phyloP scores from a whole-genome alignment of 1,140 invertebrate genomes.

The Holotrichia oblita region DNA sequence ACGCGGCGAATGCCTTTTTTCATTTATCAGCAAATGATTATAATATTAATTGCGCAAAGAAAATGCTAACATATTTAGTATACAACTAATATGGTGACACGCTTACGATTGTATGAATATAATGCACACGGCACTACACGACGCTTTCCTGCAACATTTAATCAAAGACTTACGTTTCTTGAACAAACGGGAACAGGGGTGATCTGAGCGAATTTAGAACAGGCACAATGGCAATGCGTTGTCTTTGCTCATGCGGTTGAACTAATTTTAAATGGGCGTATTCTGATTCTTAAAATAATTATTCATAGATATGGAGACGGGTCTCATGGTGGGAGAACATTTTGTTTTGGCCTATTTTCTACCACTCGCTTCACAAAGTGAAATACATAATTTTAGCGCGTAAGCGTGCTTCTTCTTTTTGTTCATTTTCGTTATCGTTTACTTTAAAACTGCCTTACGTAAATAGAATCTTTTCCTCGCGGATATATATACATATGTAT shows the following conservation, averaged over 20 bases:
- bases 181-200: background rate
- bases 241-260: slow-evolving; percentile 16
- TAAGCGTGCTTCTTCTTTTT: background rate
- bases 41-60: background rate
- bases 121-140: slow-evolving; percentile 31
- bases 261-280: slow-evolving; percentile 35
- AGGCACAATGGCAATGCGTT: background rate
- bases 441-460: background rate
- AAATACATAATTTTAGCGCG: slow-evolving; percentile 23
- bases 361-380: background rate
- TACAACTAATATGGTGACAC: slow-evolving; percentile 24
- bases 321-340: slow-evolving; percentile 17
- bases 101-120: slow-evolving; percentile 32
- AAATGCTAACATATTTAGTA: background rate
- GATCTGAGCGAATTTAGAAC: background rate
- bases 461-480: background rate
- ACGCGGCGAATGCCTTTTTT: background rate
- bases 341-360: slow-evolving; percentile 31
- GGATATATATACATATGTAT: too few species aligned
- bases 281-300: slow-evolving; percentile 37
- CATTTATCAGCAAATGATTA: background rate
- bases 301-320: slow-evolving; percentile 19
- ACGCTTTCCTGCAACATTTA: background rate
- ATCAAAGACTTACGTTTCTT: background rate
- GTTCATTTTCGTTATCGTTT: background rate